Percentiles rank a stretch among this genome's conserved stretches.
These are phyloP conservation scores for human DNA, from an alignment of 2,113 vertebrate genomes.

Conservation along the genomic window DNA sequence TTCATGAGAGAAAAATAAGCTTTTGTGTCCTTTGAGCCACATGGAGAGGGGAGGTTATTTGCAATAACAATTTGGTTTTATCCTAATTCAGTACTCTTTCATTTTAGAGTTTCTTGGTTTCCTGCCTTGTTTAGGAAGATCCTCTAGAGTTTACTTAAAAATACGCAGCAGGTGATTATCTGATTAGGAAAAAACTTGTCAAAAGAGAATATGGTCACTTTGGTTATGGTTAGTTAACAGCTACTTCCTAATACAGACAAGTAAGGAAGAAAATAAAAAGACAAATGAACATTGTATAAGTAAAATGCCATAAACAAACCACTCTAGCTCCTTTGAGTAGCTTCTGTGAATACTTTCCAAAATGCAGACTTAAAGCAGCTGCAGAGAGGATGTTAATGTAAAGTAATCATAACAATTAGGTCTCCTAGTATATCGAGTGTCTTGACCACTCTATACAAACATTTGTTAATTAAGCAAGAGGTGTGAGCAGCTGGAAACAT, in stretches of 20 bases:
- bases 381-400: background rate
- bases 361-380: constrained; percentile 21
- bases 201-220: constrained; percentile 1
- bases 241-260: background rate
- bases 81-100: background rate
- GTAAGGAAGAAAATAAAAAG: background rate
- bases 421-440: background rate
- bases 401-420: constrained; percentile 5
- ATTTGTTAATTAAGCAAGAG: constrained; percentile 5
- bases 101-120: background rate
- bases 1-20: background rate
- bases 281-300: background rate
- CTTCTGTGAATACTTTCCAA: background rate
- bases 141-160: background rate
- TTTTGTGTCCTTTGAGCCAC: background rate
- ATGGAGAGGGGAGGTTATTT: background rate
- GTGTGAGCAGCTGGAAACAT: background rate
- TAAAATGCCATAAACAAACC: background rate
- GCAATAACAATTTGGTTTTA: background rate
- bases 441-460: background rate
- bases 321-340: background rate
- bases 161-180: background rate
- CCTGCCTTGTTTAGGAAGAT: background rate
- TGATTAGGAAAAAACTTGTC: background rate
- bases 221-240: background rate